Conservation (phyloP, 2,888 invertebrate genomes). For the Sphaeridia pumilis region DNA sequence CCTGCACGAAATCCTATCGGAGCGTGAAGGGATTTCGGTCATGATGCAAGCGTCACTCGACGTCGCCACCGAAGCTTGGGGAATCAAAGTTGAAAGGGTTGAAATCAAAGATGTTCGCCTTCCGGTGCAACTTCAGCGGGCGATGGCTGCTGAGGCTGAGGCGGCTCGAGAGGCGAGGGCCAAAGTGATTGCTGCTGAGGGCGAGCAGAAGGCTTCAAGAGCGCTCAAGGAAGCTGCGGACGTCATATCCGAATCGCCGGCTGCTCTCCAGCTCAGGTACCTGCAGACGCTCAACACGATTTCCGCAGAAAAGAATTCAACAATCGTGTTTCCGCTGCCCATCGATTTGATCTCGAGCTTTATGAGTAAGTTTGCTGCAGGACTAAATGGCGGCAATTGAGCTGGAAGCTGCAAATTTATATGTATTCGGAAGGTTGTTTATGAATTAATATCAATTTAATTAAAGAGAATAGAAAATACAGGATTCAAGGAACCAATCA, state of each 20-base stretch:
- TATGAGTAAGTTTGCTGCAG: constrained; percentile 5
- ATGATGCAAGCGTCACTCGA: constrained; percentile 52
- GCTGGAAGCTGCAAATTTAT: neutral
- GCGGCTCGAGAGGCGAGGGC: constrained; percentile 64
- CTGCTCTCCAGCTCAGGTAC: constrained; percentile 85
- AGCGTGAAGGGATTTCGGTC: constrained; percentile 55
- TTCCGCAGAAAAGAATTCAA: constrained; percentile 15
- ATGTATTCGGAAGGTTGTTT: too few relatives aligned
- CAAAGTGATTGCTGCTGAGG: constrained; percentile 71
- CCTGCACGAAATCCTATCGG: constrained; percentile 79
- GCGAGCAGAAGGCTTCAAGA: constrained; percentile 73
- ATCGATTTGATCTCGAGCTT: constrained; percentile 17
- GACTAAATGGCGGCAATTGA: too few relatives aligned
- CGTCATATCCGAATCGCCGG: constrained; percentile 62
- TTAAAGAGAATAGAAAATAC: too few relatives aligned
- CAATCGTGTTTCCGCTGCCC: constrained; percentile 17
- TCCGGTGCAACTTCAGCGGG: constrained; percentile 62
- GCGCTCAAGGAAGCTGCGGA: constrained; percentile 77
- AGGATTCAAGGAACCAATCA: too few relatives aligned
- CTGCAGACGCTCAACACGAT: constrained; percentile 20
- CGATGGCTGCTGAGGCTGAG: constrained; percentile 78
- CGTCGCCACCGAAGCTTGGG: constrained; percentile 69
- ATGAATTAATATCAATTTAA: too few relatives aligned
- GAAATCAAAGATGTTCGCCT: constrained; percentile 83
- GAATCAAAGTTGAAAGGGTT: constrained; percentile 84